phyloP scores from a whole-genome alignment of 2,113 vertebrate genomes.

The Rhinogobius similis region DNA sequence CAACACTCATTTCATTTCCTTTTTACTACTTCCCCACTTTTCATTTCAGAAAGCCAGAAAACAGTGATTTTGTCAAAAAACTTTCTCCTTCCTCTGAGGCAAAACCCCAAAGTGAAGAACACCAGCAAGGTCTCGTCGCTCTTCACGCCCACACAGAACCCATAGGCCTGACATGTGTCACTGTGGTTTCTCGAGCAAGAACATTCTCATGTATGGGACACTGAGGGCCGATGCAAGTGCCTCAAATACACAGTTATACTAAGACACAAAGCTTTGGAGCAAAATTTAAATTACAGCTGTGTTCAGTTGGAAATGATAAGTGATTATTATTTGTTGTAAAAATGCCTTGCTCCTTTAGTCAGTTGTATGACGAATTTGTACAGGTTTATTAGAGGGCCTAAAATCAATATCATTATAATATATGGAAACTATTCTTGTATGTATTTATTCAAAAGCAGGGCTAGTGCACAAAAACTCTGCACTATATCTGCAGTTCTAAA shows the following conservation, averaged over 20 bases:
- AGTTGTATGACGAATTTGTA: too few relatives aligned
- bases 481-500: neutral
- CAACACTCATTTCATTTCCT: conserved; percentile 59
- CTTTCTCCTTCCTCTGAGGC: conserved; percentile 36
- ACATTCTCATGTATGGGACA: neutral
- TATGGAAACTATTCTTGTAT: too few relatives aligned
- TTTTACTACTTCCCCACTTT: conserved; percentile 46
- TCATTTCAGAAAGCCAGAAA: conserved; percentile 46
- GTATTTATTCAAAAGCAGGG: neutral
- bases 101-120: conserved; percentile 15
- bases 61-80: conserved; percentile 22
- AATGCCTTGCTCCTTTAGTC: neutral
- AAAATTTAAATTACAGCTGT: neutral
- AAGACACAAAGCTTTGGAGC: neutral
- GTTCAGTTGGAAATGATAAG: too few relatives aligned
- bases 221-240: neutral
- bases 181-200: neutral
- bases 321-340: too few relatives aligned
- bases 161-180: neutral
- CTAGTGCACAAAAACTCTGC: neutral
- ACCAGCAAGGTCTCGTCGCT: conserved; percentile 31
- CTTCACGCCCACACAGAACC: conserved; percentile 49
- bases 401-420: too few relatives aligned
- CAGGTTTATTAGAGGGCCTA: too few relatives aligned
- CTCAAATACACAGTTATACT: neutral